A percentile compares a stretch with the other conserved stretches of the same genome.
Conservation (phyloP, 2,888 invertebrate genomes). For the Archips crataeganus region DNA sequence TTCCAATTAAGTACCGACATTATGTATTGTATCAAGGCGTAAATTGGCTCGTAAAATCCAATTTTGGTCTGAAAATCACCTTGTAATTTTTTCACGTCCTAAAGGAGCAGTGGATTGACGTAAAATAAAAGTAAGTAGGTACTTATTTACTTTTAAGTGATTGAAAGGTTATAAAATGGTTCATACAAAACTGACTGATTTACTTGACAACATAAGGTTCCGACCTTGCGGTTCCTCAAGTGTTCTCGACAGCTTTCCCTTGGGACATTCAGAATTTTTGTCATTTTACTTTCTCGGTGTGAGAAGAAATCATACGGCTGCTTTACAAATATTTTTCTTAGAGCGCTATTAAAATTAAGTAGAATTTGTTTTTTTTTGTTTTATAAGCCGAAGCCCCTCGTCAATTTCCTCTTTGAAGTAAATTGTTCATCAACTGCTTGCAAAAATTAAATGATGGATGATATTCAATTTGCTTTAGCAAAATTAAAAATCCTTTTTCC, state of each 20-base stretch:
- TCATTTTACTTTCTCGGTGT: conserved; percentile 13
- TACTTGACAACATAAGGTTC: conserved; percentile 10
- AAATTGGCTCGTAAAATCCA: no score
- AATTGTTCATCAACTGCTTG: not conserved
- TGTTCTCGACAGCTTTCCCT: conserved; percentile 14
- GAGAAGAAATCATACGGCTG: not conserved
- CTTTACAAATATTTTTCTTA: not conserved
- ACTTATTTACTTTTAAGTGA: not conserved
- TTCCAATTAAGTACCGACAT: not conserved
- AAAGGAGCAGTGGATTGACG: no score
- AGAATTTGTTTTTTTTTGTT: not conserved
- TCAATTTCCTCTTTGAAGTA: not conserved
- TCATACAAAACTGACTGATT: not conserved
- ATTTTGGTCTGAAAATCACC: no score
- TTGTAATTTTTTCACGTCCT: no score
- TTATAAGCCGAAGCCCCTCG: not conserved
- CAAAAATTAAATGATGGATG: not conserved
- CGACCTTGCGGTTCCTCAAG: not conserved
- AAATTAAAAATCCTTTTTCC: not conserved
- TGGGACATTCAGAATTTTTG: conserved; percentile 6
- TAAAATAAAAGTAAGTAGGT: not conserved
- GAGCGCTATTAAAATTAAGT: not conserved
- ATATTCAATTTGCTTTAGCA: not conserved
- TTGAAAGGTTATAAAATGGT: not conserved
- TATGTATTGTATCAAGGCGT: no score